Conservation (phyloP, 2,113 vertebrate genomes). For the Myrmecobius fasciatus region DNA sequence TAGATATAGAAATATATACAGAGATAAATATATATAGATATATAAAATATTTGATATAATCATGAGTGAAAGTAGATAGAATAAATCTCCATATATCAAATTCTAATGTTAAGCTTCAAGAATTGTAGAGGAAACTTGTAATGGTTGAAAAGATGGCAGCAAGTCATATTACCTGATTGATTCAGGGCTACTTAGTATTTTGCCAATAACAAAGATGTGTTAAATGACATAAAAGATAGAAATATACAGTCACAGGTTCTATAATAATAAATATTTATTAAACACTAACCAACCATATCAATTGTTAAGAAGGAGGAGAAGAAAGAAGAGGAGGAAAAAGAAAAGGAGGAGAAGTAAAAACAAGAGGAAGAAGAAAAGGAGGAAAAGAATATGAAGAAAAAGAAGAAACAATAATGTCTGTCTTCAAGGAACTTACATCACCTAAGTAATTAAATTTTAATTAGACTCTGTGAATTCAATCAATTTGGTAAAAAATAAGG, state of each 20-base stretch:
- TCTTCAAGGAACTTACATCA: not conserved
- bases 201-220: not conserved
- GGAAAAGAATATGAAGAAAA: not conserved
- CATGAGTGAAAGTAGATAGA: not conserved
- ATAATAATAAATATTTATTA: not conserved
- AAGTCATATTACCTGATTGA: not conserved
- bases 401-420: not conserved
- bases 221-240: not conserved
- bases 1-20: no score
- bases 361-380: not conserved
- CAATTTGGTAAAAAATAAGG: not conserved
- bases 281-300: not conserved
- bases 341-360: not conserved
- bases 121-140: not conserved
- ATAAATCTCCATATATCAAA: not conserved
- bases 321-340: no score
- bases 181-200: not conserved
- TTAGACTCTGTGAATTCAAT: slow-evolving; percentile 8
- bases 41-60: not conserved
- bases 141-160: not conserved
- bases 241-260: not conserved
- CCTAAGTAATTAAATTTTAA: not conserved
- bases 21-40: no score
- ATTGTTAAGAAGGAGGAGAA: not conserved
- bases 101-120: not conserved